Evolutionary conservation across 2,888 invertebrate species (phyloP).

Genomic region (Idaea biselata): DNA sequence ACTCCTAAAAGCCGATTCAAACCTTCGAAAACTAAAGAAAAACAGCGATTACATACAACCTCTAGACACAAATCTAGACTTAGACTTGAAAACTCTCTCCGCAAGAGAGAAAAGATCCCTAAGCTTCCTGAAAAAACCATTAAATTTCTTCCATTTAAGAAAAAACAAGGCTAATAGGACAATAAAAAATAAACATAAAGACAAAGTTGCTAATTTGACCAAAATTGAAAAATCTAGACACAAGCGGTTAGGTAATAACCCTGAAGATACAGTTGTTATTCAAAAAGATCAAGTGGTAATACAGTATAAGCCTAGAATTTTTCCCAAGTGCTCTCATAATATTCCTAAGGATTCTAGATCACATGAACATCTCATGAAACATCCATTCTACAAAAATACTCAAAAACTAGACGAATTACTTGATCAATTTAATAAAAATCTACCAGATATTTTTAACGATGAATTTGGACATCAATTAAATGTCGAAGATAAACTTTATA

Average conservation of each 20-base stretch:
- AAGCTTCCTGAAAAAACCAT: constrained; percentile 20
- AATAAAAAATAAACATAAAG: constrained; percentile 8
- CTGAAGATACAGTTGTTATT: constrained; percentile 37
- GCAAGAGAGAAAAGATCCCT: constrained; percentile 48
- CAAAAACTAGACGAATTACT: constrained; percentile 54
- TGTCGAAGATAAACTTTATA: constrained; percentile 28
- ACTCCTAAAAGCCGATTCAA: constrained; percentile 57
- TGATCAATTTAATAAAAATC: constrained; percentile 45
- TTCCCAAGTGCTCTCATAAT: constrained; percentile 54
- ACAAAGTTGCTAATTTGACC: constrained; percentile 7
- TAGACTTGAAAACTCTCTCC: constrained; percentile 18
- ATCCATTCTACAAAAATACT: constrained; percentile 59
- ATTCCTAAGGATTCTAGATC: constrained; percentile 43
- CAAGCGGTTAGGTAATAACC: constrained; percentile 27
- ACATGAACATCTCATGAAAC: constrained; percentile 52
- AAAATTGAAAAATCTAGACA: constrained; percentile 18
- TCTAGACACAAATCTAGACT: constrained; percentile 15
- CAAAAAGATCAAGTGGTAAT: constrained; percentile 52
- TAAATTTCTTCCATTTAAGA: constrained; percentile 20
- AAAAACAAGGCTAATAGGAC: constrained; percentile 15
- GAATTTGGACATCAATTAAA: constrained; percentile 34
- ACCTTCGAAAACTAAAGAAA: constrained; percentile 56
- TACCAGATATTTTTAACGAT: constrained; percentile 17
- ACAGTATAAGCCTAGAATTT: constrained; percentile 42
- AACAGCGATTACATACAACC: constrained; percentile 8